phyloP scores from a whole-genome alignment of 2,888 invertebrate species.

The Ophion costatus region DNA sequence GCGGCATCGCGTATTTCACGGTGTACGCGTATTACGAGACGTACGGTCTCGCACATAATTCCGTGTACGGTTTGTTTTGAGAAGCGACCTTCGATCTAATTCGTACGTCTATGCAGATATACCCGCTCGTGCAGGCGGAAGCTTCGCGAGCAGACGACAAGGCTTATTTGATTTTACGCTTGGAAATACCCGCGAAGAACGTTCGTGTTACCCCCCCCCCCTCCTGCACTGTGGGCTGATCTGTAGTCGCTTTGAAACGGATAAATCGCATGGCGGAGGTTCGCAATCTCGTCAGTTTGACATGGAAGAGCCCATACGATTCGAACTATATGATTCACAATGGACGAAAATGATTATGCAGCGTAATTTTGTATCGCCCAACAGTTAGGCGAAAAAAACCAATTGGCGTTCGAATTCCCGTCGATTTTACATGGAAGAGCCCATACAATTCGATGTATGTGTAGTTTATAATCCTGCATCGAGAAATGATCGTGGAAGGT shows the following conservation, averaged over 20 bases:
- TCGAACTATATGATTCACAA: neutral
- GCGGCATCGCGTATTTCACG: conserved; percentile 16
- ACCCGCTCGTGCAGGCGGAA: neutral
- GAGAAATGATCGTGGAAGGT: too few species aligned
- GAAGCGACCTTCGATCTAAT: conserved; percentile 17
- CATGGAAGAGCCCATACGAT: neutral
- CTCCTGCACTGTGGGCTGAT: neutral
- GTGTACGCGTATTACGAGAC: conserved; percentile 25
- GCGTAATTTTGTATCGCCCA: neutral
- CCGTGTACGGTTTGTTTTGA: conserved; percentile 8
- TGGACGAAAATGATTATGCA: neutral
- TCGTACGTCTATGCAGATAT: conserved; percentile 15
- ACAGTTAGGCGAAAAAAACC: too few species aligned
- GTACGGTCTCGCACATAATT: conserved; percentile 27
- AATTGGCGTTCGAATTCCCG: too few species aligned
- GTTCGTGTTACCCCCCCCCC: neutral
- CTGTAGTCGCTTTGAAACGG: neutral
- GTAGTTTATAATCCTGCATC: neutral
- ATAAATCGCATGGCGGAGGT: neutral
- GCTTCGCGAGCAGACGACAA: neutral
- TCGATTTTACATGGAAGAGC: neutral
- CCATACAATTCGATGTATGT: neutral
- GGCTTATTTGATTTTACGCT: neutral
- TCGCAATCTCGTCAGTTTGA: too few species aligned
- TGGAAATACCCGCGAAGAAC: neutral